Evolutionary conservation across 2,113 vertebrate genomes (phyloP), one percentile per base, ranked within the genome.

Genomic region (Corythornis vintsioides): DNA sequence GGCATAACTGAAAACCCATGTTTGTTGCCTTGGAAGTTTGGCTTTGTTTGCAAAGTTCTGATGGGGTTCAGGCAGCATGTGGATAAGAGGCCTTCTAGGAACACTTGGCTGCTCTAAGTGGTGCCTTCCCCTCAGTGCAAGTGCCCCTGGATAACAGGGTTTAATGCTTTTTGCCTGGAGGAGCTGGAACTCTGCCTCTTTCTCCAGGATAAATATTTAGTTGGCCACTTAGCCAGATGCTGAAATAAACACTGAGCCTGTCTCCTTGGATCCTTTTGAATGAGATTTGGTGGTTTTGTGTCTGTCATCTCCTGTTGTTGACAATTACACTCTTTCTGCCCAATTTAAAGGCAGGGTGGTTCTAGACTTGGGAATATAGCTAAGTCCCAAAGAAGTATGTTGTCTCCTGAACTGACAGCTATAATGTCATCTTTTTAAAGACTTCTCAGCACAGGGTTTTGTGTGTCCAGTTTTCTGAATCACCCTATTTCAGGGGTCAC

Each of bases 401-500:
- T 82, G 18, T 25, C 59, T 67, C 35, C 20, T 73, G 29, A 87
- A 76, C 24, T 82, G 42, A 6, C 40, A 93, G 25, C 16, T 77
- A 2, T 42, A 48, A 31, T n/a, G 13, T 17, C 2, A 2, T 48
- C 6, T 40, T 21, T 83, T 64, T 42, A 7, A 87, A 55, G 55
- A 59, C 9, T 89, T 80, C 29, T 47, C 11, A 60, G 74, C 38
- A 52, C 12, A 38, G 7, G 15, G 74, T 86, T 56, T 85, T 77
- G 3, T 38, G 22, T 28, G 21, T 61, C 35, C 6, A 26, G 35
- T 50, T 63, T 73, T 83, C 19, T 40, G 19, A 15, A 21, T 47
- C 1, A 0, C 9, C 0, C 0, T 73, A 22, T 69, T 82, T 89
- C 6, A 3, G 25, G 22, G 50, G 14, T 74, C 2, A 5, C 33